Conservation (phyloP, 2,888 invertebrate species). For the Orchesellides sinensis region DNA sequence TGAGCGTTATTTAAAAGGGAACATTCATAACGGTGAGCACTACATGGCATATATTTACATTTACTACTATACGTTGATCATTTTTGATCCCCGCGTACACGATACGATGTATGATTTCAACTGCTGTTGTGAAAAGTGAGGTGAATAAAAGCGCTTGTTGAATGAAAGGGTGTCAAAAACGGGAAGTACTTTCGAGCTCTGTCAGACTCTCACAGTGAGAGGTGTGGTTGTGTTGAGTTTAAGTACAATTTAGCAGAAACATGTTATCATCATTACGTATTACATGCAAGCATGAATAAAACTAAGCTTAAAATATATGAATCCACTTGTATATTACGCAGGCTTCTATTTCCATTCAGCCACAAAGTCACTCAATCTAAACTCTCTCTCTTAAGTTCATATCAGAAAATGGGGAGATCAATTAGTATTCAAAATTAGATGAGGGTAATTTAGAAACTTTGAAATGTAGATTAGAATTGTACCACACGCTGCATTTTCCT, state of each 20-base stretch:
- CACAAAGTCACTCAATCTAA: neutral
- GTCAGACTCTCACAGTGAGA: constrained; percentile 25
- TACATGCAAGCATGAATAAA: constrained; percentile 29
- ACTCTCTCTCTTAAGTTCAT: neutral
- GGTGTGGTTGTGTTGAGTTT: constrained; percentile 61
- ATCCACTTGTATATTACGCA: neutral
- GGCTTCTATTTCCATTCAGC: neutral
- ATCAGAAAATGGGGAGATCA: constrained; percentile 62
- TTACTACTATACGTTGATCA: too few species aligned
- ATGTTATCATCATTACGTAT: constrained; percentile 44
- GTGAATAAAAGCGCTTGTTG: constrained; percentile 55
- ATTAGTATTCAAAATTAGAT: constrained; percentile 68
- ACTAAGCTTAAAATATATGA: neutral
- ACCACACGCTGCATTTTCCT: neutral
- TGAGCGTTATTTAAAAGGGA: constrained; percentile 32
- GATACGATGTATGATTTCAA: neutral
- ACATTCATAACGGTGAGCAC: neutral
- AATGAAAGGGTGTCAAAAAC: constrained; percentile 65
- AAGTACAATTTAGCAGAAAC: constrained; percentile 53
- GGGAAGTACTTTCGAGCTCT: constrained; percentile 57
- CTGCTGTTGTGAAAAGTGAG: neutral
- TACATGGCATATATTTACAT: too few species aligned
- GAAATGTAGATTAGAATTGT: neutral
- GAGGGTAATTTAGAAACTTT: constrained; percentile 60
- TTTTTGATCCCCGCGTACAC: neutral